phyloP scores from a whole-genome alignment of 1,140 invertebrate genomes.

The Saccostrea cuccullata region DNA sequence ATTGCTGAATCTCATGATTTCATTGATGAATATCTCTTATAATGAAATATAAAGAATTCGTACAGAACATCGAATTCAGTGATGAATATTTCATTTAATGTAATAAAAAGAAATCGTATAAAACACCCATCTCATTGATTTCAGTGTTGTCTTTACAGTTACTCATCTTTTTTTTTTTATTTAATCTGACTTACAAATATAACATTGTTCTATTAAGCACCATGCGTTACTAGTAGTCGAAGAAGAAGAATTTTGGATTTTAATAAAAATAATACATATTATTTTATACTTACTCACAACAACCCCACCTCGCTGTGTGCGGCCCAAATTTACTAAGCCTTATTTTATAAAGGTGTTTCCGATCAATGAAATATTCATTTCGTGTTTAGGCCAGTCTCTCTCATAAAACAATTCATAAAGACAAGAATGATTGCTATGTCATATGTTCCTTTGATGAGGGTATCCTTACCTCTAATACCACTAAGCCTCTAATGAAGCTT shows the following conservation, averaged over 20 bases:
- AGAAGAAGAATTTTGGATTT: neutral
- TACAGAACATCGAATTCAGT: neutral
- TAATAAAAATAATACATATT: neutral
- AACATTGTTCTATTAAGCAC: no score
- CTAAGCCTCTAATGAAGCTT: neutral
- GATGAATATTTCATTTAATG: neutral
- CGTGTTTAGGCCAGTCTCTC: neutral
- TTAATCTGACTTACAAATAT: no score
- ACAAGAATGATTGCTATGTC: conserved; percentile 20
- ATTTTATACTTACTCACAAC: neutral
- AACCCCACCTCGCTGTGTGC: neutral
- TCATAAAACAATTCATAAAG: neutral
- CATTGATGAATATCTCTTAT: no score
- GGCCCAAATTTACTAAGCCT: neutral
- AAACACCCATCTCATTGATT: no score
- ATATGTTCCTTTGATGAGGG: neutral
- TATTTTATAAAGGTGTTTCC: neutral
- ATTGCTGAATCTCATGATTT: no score
- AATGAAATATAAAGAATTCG: no score
- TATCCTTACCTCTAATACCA: neutral
- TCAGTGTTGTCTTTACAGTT: no score
- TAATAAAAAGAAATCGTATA: no score
- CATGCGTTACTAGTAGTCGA: neutral
- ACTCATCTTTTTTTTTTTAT: no score
- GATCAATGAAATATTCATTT: neutral